These are phyloP conservation scores for Hydra vulgaris DNA, from an alignment of 30 jellyfish, hydroid and myxozoan species.

Conservation along the genomic window DNA sequence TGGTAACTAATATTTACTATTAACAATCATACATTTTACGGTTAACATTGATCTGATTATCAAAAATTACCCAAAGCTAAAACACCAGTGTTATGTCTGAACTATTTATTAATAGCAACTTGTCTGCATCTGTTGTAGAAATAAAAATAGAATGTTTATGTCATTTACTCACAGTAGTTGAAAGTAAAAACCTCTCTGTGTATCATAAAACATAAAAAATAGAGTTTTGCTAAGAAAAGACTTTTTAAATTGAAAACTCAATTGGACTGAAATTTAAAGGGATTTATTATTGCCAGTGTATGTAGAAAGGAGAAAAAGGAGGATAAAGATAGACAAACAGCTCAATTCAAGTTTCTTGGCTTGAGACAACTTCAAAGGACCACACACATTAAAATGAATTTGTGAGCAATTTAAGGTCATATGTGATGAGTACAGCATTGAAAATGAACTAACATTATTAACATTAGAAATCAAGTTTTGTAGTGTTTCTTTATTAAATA, in stretches of 20 bases:
- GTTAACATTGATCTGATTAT: no score
- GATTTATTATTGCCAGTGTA: neutral
- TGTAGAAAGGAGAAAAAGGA: neutral
- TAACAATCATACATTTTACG: neutral
- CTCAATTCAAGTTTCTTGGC: neutral
- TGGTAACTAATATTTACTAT: neutral
- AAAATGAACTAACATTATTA: neutral
- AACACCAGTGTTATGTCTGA: no score
- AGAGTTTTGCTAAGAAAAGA: neutral
- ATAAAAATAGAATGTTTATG: neutral
- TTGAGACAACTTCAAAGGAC: neutral
- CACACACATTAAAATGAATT: neutral
- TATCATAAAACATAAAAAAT: neutral
- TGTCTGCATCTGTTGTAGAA: neutral
- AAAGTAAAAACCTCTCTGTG: neutral
- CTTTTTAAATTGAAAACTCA: neutral
- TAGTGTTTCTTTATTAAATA: neutral
- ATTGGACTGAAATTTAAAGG: neutral
- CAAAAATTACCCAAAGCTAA: no score
- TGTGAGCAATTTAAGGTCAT: neutral
- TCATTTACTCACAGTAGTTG: no score
- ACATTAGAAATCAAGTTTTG: neutral
- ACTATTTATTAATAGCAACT: neutral
- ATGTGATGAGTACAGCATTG: neutral
- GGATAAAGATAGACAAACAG: neutral